phyloP scores from a whole-genome alignment of 2,797 vertebrate genomes.

The Mallotus villosus region DNA sequence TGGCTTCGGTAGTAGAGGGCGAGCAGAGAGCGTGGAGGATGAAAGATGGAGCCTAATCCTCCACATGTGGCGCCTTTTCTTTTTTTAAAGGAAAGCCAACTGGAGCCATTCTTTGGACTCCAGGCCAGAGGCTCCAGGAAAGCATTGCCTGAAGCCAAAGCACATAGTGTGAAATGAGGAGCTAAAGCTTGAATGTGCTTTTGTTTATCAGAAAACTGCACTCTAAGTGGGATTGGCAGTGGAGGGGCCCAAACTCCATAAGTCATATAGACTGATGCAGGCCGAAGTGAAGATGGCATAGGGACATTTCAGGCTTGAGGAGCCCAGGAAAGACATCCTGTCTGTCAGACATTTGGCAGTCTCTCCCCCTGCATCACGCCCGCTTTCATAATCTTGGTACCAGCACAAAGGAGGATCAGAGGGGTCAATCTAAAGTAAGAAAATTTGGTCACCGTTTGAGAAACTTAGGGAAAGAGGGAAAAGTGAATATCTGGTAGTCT shows the following conservation, averaged over 20 bases:
- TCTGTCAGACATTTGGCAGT: conserved; percentile 72
- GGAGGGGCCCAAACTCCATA: conserved; percentile 78
- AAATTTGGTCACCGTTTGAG: conserved; percentile 65
- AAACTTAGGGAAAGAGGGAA: conserved; percentile 46
- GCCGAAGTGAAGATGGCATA: conserved; percentile 67
- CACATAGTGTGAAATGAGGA: conserved; percentile 88
- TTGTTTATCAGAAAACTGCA: conserved; percentile 89
- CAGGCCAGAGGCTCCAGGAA: conserved; percentile 82
- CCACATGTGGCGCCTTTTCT: conserved; percentile 75
- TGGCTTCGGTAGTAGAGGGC: conserved; percentile 70
- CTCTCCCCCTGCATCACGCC: conserved; percentile 44
- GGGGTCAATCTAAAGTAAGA: conserved; percentile 78
- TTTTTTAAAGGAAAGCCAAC: conserved; percentile 77
- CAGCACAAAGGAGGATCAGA: conserved; percentile 69
- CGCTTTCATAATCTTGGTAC: conserved; percentile 65
- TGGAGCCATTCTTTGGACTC: conserved; percentile 80
- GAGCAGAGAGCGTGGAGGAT: conserved; percentile 78
- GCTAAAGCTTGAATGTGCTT: conserved; percentile 86
- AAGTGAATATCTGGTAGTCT: conserved; percentile 52
- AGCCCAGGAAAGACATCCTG: conserved; percentile 65
- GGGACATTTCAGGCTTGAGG: conserved; percentile 70
- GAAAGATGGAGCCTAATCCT: conserved; percentile 83
- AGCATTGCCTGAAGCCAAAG: conserved; percentile 81
- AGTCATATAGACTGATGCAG: conserved; percentile 81
- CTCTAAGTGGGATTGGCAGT: conserved; percentile 84